phyloP scores from a whole-genome alignment of 2,113 vertebrate species.

The Chamaea fasciata region DNA sequence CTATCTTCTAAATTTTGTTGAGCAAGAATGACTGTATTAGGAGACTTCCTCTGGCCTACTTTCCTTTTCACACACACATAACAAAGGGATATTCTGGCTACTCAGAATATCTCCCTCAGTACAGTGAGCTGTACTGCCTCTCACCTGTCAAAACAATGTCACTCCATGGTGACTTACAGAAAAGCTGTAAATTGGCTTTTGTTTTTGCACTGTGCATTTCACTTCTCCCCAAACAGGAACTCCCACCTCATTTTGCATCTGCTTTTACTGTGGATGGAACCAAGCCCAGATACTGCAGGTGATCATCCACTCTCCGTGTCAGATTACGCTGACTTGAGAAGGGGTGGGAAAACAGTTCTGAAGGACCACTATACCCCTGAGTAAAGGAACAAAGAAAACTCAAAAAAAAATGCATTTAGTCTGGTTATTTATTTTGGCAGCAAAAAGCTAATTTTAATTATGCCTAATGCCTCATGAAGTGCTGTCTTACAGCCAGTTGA shows the following conservation, averaged over 20 bases:
- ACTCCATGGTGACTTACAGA: neutral
- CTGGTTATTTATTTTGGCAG: slow-evolving; percentile 26
- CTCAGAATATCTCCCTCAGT: neutral
- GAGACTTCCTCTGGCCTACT: neutral
- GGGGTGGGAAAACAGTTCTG: neutral
- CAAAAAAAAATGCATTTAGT: neutral
- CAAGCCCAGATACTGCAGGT: neutral
- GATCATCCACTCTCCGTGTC: neutral
- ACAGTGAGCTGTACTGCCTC: neutral
- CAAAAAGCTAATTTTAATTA: slow-evolving; percentile 22
- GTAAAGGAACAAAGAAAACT: neutral
- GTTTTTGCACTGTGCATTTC: slow-evolving; percentile 3
- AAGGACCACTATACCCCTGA: neutral
- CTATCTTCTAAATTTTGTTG: neutral
- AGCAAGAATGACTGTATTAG: neutral
- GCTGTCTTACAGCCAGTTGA: slow-evolving; percentile 7
- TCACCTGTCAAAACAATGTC: slow-evolving; percentile 41
- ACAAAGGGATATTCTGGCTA: neutral
- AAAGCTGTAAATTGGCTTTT: slow-evolving; percentile 37
- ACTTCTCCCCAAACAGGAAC: neutral
- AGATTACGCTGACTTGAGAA: neutral
- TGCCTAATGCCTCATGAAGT: neutral
- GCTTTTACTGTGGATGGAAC: neutral
- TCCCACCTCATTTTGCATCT: slow-evolving; percentile 1
- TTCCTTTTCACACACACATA: neutral